Base-by-base conservation (phyloP, 1,140 invertebrate genomes). In the Papilio dardanus region DNA sequence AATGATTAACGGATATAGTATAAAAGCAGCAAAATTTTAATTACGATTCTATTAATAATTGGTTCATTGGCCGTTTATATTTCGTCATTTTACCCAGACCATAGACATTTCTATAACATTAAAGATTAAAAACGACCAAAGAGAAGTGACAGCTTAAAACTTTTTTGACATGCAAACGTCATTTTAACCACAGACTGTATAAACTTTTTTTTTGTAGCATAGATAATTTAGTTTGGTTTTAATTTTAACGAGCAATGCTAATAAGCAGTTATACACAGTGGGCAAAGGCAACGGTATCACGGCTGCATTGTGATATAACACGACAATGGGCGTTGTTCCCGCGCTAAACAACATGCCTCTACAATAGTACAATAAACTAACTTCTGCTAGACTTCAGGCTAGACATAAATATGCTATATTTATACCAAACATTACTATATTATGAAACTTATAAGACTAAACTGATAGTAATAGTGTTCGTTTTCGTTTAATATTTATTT, bases 241-340 rank as follows among this genome's bases (percentile, higher is more conserved):
- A 14, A 54, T 68, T 77, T 76, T 50, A 74, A 77, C 74, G 74
- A 69, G 31, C 67, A 74, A 35, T 37, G 40, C n/a, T 81, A 67
- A 74, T 75, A 71, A 76, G 54, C 37, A 77, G 74, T 67, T 80
- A 66, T 74, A 75, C 31, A 75, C 68, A 73, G 46, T 58, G 30
- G 33, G 71, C 50, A 73, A 73, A 12, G 33, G 71, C 50, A 73
- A 73, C 31, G 19, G 71, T 54, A 58, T 35, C 30, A 46, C 40
- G 40, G 62, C 30, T 65, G 66, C 73, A 78, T 80, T 80, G 77
- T 78, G 68, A 75, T 71, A 65, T 58, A 75, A 58, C 24, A 30
- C 67, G 71, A 81, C 77, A 78, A 78, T 77, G 40, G 74, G 10
- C 54, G 21, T 24, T 74, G 62, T 76, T 76, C 69, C 74, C 66